Conservation (phyloP, 1,140 invertebrate genomes). For the Drosophila bocki region DNA sequence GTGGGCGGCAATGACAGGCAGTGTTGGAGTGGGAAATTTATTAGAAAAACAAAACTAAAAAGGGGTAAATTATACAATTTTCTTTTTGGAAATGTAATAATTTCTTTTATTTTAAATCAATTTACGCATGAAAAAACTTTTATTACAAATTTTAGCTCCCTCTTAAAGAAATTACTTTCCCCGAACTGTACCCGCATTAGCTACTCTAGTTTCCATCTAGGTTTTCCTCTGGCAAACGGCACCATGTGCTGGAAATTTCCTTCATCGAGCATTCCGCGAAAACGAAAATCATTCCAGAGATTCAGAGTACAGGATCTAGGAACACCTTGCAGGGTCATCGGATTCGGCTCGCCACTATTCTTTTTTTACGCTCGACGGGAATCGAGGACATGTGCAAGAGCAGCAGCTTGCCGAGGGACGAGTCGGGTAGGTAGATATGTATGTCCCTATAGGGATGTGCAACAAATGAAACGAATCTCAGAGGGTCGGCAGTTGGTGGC, state of each 20-base stretch:
- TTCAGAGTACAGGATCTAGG: constrained; percentile 60
- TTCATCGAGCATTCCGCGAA: constrained; percentile 37
- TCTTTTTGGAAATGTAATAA: too few relatives aligned
- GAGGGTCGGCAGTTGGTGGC: constrained; percentile 64
- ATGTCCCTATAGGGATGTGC: constrained; percentile 19
- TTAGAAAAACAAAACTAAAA: not conserved
- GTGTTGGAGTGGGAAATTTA: constrained; percentile 13
- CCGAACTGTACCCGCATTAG: constrained; percentile 43
- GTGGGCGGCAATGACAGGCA: constrained; percentile 31
- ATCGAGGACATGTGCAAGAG: constrained; percentile 70
- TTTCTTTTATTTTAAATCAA: not conserved
- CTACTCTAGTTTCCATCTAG: constrained; percentile 17
- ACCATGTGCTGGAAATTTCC: constrained; percentile 42
- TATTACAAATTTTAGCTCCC: not conserved
- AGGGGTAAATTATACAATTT: not conserved
- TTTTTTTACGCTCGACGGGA: constrained; percentile 56
- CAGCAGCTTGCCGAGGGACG: constrained; percentile 67
- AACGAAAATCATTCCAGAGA: constrained; percentile 48
- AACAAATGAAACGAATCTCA: constrained; percentile 77
- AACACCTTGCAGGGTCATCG: constrained; percentile 77
- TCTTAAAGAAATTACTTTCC: not conserved
- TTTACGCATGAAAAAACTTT: not conserved
- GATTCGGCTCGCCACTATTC: constrained; percentile 49
- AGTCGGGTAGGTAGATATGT: not conserved
- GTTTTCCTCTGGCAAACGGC: constrained; percentile 16